Evolutionary conservation across 2,797 vertebrate genomes (phyloP).

Genomic region (Poeciliopsis presidionis): DNA sequence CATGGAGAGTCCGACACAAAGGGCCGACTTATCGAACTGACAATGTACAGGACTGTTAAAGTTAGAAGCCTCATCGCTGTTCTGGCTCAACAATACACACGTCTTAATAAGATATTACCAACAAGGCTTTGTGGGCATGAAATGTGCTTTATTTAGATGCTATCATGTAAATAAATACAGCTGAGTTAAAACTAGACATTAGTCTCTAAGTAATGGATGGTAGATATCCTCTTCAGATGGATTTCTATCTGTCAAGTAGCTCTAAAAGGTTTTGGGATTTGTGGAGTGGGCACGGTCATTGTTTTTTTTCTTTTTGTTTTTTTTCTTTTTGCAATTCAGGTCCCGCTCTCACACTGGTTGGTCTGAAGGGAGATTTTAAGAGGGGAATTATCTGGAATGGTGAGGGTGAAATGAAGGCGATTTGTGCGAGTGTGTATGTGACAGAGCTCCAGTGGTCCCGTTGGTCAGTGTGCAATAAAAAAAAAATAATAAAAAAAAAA

Average conservation of each 20-base stretch:
- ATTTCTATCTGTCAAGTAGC: conserved; percentile 79
- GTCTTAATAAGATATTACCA: conserved; percentile 63
- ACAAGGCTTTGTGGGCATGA: conserved; percentile 29
- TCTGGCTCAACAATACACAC: conserved; percentile 21
- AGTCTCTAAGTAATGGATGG: conserved; percentile 75
- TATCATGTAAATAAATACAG: conserved; percentile 74
- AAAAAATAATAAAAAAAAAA: not conserved
- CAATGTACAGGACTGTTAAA: conserved; percentile 77
- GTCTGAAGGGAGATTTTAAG: conserved; percentile 75
- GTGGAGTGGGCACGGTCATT: conserved; percentile 69
- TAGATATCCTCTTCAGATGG: conserved; percentile 76
- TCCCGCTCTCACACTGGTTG: conserved; percentile 70
- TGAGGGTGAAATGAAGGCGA: conserved; percentile 72
- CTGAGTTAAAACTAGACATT: conserved; percentile 72
- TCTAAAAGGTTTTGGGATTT: conserved; percentile 83
- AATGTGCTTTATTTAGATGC: conserved; percentile 67
- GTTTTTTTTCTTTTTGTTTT: conserved; percentile 43
- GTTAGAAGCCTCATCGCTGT: conserved; percentile 61
- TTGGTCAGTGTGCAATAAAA: conserved; percentile 56
- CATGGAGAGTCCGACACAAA: conserved; percentile 73
- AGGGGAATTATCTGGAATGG: conserved; percentile 77
- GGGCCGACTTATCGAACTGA: conserved; percentile 71
- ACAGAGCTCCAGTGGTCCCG: conserved; percentile 51
- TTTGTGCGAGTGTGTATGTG: conserved; percentile 63
- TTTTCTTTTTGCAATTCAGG: conserved; percentile 65